Evolutionary conservation across 1,140 invertebrate genomes (phyloP).

Genomic region (Tyrophagus putrescentiae): DNA sequence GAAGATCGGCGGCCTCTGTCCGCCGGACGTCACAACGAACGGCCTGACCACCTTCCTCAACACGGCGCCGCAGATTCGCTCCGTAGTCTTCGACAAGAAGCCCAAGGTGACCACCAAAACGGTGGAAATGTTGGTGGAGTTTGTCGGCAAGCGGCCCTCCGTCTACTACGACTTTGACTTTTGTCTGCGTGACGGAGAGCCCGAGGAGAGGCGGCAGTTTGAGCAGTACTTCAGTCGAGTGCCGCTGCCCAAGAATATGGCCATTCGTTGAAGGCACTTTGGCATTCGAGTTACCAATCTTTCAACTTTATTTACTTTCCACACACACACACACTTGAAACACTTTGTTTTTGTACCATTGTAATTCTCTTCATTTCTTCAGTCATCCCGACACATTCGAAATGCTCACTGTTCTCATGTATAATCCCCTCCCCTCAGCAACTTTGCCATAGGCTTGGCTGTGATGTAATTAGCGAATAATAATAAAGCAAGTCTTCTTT

Average conservation of each 20-base stretch:
- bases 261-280: background rate
- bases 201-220: background rate
- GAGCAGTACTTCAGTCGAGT: conserved; percentile 9
- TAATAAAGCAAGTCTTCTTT: no score
- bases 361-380: no score
- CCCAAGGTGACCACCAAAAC: conserved; percentile 11
- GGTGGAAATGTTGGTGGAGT: conserved; percentile 12
- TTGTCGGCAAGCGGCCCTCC: background rate
- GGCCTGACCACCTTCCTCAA: conserved; percentile 4
- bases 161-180: conserved; percentile 13
- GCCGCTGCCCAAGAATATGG: conserved; percentile 11
- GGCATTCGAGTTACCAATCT: background rate
- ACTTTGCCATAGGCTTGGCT: no score
- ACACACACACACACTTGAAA: no score
- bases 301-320: background rate
- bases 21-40: conserved; percentile 2
- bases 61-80: conserved; percentile 4
- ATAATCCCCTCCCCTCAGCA: no score
- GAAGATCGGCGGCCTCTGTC: background rate
- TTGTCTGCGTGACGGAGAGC: background rate
- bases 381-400: no score
- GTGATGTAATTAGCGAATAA: no score
- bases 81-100: background rate
- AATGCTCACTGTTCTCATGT: no score
- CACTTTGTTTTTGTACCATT: background rate